These are phyloP conservation scores for Bothrops jararaca DNA, from an alignment of 2,113 vertebrate genomes.

Conservation along the genomic window DNA sequence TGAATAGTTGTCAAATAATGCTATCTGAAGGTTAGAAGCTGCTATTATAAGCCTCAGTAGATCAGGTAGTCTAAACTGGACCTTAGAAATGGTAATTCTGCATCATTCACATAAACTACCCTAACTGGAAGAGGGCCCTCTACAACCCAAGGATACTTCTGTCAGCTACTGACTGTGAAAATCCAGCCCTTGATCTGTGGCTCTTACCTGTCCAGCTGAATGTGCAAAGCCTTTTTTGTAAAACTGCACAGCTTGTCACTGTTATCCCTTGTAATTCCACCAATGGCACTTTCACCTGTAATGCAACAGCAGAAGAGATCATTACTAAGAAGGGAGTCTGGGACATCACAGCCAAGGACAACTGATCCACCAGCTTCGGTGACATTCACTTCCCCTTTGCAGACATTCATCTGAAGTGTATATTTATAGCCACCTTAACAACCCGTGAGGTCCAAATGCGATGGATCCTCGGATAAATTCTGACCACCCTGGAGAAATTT, in stretches of 20 bases:
- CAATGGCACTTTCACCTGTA: constrained; percentile 88
- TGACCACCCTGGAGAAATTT: not conserved
- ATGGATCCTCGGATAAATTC: not conserved
- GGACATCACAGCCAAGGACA: constrained; percentile 34
- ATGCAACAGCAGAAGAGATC: constrained; percentile 45
- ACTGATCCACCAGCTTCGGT: constrained; percentile 34
- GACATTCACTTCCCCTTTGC: constrained; percentile 34
- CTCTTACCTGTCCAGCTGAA: constrained; percentile 93
- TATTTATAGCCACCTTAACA: not conserved
- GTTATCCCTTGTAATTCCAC: constrained; percentile 79
- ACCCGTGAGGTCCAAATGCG: not conserved
- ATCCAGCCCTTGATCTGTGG: not conserved
- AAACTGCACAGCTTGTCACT: constrained; percentile 90
- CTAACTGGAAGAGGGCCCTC: not conserved
- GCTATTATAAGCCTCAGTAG: not conserved
- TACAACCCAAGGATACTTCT: not conserved
- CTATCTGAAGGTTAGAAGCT: constrained; percentile 16
- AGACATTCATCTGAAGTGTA: constrained; percentile 19
- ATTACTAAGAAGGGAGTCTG: constrained; percentile 18
- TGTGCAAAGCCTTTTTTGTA: constrained; percentile 93
- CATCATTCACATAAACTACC: not conserved
- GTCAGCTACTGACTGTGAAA: not conserved
- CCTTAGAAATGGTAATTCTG: not conserved
- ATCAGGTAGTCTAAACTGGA: not conserved
- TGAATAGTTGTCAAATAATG: not conserved